phyloP scores from a whole-genome alignment of 1,140 invertebrate species.

The Dolichoris vasculosae region DNA sequence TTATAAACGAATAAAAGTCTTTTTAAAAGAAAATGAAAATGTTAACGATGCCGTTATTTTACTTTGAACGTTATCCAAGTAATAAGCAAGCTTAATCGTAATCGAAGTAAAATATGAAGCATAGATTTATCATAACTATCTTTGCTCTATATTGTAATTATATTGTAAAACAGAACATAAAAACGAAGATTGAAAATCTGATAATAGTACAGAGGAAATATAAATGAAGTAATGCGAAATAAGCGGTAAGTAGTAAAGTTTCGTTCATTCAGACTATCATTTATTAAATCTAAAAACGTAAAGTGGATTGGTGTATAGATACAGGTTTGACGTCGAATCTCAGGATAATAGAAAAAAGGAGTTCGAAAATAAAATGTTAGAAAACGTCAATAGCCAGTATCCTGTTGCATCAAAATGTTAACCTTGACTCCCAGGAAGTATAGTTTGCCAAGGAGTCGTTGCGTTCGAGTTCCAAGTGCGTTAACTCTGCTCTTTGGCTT shows the following conservation, averaged over 20 bases:
- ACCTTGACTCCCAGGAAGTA: constrained; percentile 70
- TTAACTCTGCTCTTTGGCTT: constrained; percentile 56
- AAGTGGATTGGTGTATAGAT: background rate
- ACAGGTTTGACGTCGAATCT: background rate
- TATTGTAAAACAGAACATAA: too few relatives aligned
- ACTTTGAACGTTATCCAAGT: too few relatives aligned
- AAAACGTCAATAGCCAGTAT: constrained; percentile 67
- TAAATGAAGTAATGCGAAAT: background rate
- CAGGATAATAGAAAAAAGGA: background rate
- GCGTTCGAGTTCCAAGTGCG: constrained; percentile 64
- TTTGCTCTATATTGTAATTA: too few relatives aligned
- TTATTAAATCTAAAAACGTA: background rate
- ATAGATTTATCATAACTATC: too few relatives aligned
- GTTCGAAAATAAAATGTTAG: constrained; percentile 9
- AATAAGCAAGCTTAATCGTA: too few relatives aligned
- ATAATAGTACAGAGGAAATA: too few relatives aligned
- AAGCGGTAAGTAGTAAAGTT: background rate
- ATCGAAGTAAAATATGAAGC: too few relatives aligned
- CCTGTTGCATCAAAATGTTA: constrained; percentile 71
- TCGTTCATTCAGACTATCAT: background rate
- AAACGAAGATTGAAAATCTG: too few relatives aligned
- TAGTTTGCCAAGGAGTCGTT: constrained; percentile 54
- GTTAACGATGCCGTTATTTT: too few relatives aligned
- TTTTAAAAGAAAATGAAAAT: too few relatives aligned
- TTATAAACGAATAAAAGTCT: too few relatives aligned